Percentiles rank a stretch among this genome's conserved stretches.
phyloP scores from a whole-genome alignment of 2,113 vertebrate species.

The Crocuta crocuta region DNA sequence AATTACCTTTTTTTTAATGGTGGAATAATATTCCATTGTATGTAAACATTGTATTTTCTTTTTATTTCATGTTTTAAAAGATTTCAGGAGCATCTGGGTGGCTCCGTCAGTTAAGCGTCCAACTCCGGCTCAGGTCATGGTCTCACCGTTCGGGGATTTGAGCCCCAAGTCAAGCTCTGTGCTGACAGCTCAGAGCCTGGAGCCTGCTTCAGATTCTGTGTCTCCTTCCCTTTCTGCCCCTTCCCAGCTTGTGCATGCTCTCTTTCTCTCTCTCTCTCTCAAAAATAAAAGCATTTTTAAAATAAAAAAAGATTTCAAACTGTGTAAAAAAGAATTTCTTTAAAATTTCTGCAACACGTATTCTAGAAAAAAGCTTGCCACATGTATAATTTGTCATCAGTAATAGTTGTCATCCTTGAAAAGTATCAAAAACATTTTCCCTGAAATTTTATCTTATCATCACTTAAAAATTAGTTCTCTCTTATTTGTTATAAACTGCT shows the following conservation, averaged over 20 bases:
- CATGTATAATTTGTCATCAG: not conserved
- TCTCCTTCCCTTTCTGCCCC: no score
- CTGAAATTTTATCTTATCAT: not conserved
- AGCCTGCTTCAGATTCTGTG: no score
- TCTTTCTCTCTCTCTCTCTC: no score
- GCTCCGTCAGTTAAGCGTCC: no score
- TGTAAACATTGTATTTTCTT: not conserved
- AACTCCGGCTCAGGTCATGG: no score
- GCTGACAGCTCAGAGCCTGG: no score
- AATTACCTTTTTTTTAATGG: not conserved
- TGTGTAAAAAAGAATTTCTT: not conserved
- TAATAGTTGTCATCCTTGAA: not conserved
- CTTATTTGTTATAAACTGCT: not conserved
- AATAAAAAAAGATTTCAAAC: no score
- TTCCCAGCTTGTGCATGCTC: no score
- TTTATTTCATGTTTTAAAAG: conserved; percentile 1
- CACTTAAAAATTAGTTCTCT: not conserved
- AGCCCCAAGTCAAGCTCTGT: no score
- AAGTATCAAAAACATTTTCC: not conserved
- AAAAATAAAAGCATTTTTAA: no score
- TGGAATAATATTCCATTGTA: not conserved
- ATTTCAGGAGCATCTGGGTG: not conserved
- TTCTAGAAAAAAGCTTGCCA: not conserved
- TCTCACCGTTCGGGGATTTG: no score
- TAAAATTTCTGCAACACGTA: not conserved